Base-by-base conservation (phyloP, 2,888 invertebrate species). In the Melieria omissa region DNA sequence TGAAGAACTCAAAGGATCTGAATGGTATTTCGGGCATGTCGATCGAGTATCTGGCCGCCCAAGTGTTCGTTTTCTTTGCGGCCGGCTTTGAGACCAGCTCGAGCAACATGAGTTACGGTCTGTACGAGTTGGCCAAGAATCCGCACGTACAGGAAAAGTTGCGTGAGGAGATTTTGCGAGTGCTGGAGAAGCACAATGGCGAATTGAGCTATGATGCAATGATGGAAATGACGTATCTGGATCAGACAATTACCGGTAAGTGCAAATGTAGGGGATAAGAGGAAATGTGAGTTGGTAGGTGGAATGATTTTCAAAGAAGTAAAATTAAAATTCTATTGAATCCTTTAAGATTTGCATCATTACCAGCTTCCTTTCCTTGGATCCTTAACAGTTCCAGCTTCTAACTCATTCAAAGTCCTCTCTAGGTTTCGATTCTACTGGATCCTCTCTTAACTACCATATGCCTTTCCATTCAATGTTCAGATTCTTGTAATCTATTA, bases 71-170 rank as follows among this genome's bases (percentile, higher is more conserved):
- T 0, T 90, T 91, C 76, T 89, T 89, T 71, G 72, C 83, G 0
- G 90, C 89, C 46, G 90, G 90, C 1, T 89, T 88, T 71, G 90
- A 90, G 80, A 89, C 90, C 0, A 89, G 89, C 8, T 84, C 87
- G 12, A 86, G 88, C n/a, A 87, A 87, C 4, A 82, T 89, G 79
- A 86, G 87, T 60, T 89, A 86, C 74, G 85, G 85, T 1, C 78
- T 89, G 12, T 89, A 87, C 75, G 89, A 89, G 77, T 78, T 90
- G 52, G 88, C 89, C 2, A 81, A 84, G 9, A 86, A 89, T 78
- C 86, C 83, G 1, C 80, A 86, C 0, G 76, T 88, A 4, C 90
- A 90, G 75, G 80, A 84, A 1, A 88, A 83, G 67, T 75, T 88
- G 1, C 79, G 88, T n/a, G 72, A 80, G 1, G 89, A 90, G 79